Evolutionary conservation across 2,888 invertebrate species (phyloP).

Genomic region (Drosophila nr. fundita): DNA sequence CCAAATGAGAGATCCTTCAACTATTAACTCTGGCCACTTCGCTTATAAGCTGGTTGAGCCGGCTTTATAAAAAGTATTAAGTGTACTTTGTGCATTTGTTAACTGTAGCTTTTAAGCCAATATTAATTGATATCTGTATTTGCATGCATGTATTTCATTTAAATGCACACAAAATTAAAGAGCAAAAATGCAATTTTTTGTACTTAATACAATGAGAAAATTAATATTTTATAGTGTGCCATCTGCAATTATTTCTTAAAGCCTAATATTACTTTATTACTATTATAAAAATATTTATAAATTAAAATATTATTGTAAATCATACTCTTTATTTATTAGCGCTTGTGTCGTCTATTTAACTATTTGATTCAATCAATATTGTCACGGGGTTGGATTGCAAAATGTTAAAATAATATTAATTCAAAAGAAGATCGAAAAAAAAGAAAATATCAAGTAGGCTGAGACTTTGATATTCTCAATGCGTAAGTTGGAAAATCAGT

Average conservation of each 20-base stretch:
- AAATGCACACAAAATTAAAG: conserved; percentile 49
- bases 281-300: conserved; percentile 30
- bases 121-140: conserved; percentile 26
- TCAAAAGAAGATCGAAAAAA: neutral
- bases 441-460: conserved; percentile 9
- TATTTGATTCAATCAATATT: neutral
- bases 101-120: conserved; percentile 39
- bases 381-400: neutral
- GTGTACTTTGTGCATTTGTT: conserved; percentile 77
- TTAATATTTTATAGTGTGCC: conserved; percentile 54
- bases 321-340: neutral
- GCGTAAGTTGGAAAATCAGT: too few relatives aligned
- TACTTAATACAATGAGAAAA: conserved; percentile 56
- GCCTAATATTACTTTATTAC: conserved; percentile 26
- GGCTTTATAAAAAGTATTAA: conserved; percentile 66
- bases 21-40: conserved; percentile 6
- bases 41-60: conserved; percentile 47
- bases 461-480: too few relatives aligned
- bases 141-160: conserved; percentile 26
- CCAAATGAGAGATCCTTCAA: conserved; percentile 10
- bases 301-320: conserved; percentile 24
- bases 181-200: conserved; percentile 39
- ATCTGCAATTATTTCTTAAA: conserved; percentile 54
- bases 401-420: neutral
- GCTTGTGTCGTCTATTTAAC: neutral